Evolutionary conservation across 2,888 invertebrate genomes (phyloP), one percentile per base, ranked within the genome.

Genomic region (Limenitis camilla): DNA sequence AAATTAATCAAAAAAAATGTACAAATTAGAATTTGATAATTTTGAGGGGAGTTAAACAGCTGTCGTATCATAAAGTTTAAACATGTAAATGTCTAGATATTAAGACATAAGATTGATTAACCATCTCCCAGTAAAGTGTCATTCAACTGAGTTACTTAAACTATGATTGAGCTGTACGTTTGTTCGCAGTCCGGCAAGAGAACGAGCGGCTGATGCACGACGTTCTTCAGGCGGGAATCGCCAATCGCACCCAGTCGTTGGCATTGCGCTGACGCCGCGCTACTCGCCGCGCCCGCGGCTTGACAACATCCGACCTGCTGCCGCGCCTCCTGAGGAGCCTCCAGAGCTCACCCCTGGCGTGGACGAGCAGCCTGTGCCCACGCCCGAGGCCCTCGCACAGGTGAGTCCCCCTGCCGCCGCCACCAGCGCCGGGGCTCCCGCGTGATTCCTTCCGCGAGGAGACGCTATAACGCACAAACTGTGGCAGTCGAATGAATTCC

Each of bases 141-240:
- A n/a, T 19, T 33, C n/a, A 10, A 48, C 9, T 8, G 2, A 35
- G 5, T 29, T 9, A 32, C 41, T 28, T 30, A 53, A 52, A 58
- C 49, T 59, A 72, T 71, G 78, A 71, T 83, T 79, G 81, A 83
- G 80, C 77, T 63, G 57, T 59, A 55, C 73, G 61, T 68, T 87
- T 84, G 85, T 83, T 89, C 90, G 65, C 91, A 95, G 95, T 95
- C 79, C 93, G 95, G 68, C 93, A 93, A 88, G 94, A 95, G 89
- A 95, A 95, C 88, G 94, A 95, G 89, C 93, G 94, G 82, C 89
- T 94, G 84, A 90, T 94, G 89, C 90, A 90, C 78, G 94, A 94
- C 84, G 93, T 92, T 67, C 88, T 92, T 77, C 92, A 92, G 82
- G 82, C 72, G 81, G 86, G 77, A 78, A 76, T 81, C 79, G 82